phyloP scores from a whole-genome alignment of 1,140 invertebrate species.

The Drosophila jambulina region DNA sequence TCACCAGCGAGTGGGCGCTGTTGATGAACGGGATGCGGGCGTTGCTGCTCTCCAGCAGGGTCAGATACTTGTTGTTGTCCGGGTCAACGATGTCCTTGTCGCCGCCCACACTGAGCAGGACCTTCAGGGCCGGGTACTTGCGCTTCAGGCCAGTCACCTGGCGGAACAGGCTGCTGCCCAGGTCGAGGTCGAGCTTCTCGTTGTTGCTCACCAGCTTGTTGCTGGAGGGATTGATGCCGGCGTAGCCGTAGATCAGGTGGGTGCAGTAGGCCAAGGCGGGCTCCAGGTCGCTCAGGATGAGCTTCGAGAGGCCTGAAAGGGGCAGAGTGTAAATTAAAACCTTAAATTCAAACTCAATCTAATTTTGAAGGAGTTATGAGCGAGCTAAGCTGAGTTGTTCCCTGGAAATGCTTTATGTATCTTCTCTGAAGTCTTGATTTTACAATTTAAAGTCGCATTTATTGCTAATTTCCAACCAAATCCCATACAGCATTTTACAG shows the following conservation, averaged over 20 bases:
- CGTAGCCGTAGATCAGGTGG: slow-evolving; percentile 94
- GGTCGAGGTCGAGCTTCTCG: slow-evolving; percentile 89
- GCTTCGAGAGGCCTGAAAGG: slow-evolving; percentile 90
- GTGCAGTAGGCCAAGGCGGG: slow-evolving; percentile 92
- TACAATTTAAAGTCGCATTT: not conserved
- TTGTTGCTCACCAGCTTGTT: slow-evolving; percentile 90
- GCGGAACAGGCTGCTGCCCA: slow-evolving; percentile 90
- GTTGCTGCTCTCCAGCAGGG: slow-evolving; percentile 89
- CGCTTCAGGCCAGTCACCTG: slow-evolving; percentile 90
- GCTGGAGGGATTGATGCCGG: slow-evolving; percentile 90
- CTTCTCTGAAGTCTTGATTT: not conserved
- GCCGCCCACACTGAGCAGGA: slow-evolving; percentile 91
- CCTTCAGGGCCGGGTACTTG: slow-evolving; percentile 90
- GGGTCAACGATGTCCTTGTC: slow-evolving; percentile 88
- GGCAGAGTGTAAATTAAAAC: not conserved
- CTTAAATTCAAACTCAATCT: no score
- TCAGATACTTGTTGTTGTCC: slow-evolving; percentile 79
- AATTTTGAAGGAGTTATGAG: not conserved
- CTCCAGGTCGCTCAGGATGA: slow-evolving; percentile 90
- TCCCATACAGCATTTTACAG: not conserved
- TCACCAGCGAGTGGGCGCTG: slow-evolving; percentile 89
- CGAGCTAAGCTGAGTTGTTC: no score
- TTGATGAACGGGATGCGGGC: slow-evolving; percentile 91
- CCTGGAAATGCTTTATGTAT: no score
- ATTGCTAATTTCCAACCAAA: not conserved